phyloP scores from a whole-genome alignment of 37 sponge, comb jelly and placozoan genomes.

The Cliona cf. orientalis region DNA sequence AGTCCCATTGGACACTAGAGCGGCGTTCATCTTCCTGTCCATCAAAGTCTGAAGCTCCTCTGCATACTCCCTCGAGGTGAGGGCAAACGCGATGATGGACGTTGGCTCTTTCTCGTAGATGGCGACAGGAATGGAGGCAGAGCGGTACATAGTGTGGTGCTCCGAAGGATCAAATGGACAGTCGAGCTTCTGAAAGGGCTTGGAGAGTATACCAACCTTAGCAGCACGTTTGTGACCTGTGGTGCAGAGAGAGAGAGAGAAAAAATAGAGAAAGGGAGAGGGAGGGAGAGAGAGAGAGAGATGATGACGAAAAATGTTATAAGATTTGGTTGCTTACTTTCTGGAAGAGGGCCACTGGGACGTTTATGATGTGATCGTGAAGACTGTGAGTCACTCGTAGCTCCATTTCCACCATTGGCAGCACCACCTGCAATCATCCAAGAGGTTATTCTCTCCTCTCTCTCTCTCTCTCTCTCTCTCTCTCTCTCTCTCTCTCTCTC shows the following conservation, averaged over 20 bases:
- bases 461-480: too few species aligned
- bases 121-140: constrained; percentile 61
- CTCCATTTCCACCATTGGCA: too few species aligned
- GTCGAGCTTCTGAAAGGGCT: constrained; percentile 50
- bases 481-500: too few species aligned
- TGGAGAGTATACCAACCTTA: constrained; percentile 13
- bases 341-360: too few species aligned
- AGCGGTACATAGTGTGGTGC: constrained; percentile 43
- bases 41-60: constrained; percentile 20
- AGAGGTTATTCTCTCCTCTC: background rate
- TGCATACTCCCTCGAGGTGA: constrained; percentile 82
- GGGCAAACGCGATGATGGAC: constrained; percentile 94
- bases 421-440: background rate
- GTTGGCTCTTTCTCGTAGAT: constrained; percentile 96
- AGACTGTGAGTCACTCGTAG: too few species aligned
- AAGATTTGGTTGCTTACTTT: background rate
- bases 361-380: too few species aligned
- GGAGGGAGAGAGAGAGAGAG: background rate
- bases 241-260: too few species aligned
- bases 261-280: constrained; percentile 12
- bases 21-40: constrained; percentile 18
- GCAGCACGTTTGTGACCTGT: too few species aligned
- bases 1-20: background rate
- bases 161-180: constrained; percentile 36
- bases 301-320: background rate